Evolutionary conservation across 2,888 invertebrate species (phyloP).

Genomic region (Chironomus riparius): DNA sequence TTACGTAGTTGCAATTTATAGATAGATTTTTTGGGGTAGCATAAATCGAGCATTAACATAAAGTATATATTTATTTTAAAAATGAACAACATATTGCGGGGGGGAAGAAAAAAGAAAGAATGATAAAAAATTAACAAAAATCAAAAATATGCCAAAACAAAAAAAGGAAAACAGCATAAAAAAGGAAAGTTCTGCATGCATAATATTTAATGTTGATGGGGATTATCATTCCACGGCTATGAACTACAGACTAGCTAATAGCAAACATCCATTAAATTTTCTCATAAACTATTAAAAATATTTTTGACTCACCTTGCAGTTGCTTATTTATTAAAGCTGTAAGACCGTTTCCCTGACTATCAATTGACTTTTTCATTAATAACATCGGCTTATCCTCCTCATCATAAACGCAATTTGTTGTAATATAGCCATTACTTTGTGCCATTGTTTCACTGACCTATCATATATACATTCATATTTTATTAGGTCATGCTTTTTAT

Average conservation of each 20-base stretch:
- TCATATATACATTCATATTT: slow-evolving; percentile 30
- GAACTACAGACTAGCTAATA: not conserved
- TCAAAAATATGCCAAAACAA: not conserved
- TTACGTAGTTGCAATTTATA: not conserved
- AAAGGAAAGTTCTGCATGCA: not conserved
- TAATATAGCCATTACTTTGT: slow-evolving; percentile 60
- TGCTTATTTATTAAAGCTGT: slow-evolving; percentile 68
- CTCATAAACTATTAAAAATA: too few species aligned
- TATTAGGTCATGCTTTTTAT: not conserved
- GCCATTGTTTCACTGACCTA: slow-evolving; percentile 76
- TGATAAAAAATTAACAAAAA: not conserved
- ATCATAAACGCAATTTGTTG: slow-evolving; percentile 49
- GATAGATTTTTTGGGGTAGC: not conserved
- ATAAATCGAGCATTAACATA: not conserved
- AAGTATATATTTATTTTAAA: not conserved
- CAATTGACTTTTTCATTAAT: slow-evolving; percentile 61
- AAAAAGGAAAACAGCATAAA: not conserved
- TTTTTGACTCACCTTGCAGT: slow-evolving; percentile 56
- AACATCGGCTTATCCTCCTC: slow-evolving; percentile 69
- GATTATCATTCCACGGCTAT: not conserved
- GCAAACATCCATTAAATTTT: not conserved
- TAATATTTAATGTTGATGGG: not conserved
- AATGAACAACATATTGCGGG: not conserved
- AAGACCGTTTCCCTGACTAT: slow-evolving; percentile 60
- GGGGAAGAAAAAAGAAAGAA: not conserved